Evolutionary conservation across 1,140 invertebrate genomes (phyloP), one percentile per base, ranked within the genome.

Genomic region (Drosophila kohkoa): DNA sequence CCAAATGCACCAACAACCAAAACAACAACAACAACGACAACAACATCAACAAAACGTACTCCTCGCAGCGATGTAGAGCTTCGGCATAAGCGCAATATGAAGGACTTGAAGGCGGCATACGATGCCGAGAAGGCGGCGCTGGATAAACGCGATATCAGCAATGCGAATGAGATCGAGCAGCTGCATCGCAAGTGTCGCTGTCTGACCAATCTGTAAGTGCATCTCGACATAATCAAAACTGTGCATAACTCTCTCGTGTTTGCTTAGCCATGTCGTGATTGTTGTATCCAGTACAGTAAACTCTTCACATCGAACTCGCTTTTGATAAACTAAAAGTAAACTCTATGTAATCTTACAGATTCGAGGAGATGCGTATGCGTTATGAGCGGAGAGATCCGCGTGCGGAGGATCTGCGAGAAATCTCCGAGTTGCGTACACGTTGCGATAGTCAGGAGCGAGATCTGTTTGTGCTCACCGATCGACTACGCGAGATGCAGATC

Each of bases 391-490:
- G 93, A 4, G 94, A 94, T 79, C 93, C 94, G 3, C 92, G 93
- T 2, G 80, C 93, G 11, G 94, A 94, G 81, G 94, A 94, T 72
- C 60, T 94, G 11, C 92, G 93, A 45, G 90, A 93, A 64, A 94
- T 94, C 30, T 91, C 93, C 15, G 94, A 94, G 63, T 70, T 95
- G 32, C 92, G 93, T 41, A 92, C 93, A 67, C 92, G 93, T 5
- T 93, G 94, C 58, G 93, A 94, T 6, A 93, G 94, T 49, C 94
- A 94, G 79, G 94, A 94, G 75, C 93, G 93, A 59, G 94, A 94
- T 75, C 74, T 94, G 8, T 93, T 93, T 13, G 90, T 93, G 20
- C 88, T 95, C 6, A 94, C 94, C 13, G 94, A 94, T 83, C 75
- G 90, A 6, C 62, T 92, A 60, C 76, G 92, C 5, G 92, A 92